Evolutionary conservation across 2,113 vertebrate genomes (phyloP).

Genomic region (Sturnira hondurensis): DNA sequence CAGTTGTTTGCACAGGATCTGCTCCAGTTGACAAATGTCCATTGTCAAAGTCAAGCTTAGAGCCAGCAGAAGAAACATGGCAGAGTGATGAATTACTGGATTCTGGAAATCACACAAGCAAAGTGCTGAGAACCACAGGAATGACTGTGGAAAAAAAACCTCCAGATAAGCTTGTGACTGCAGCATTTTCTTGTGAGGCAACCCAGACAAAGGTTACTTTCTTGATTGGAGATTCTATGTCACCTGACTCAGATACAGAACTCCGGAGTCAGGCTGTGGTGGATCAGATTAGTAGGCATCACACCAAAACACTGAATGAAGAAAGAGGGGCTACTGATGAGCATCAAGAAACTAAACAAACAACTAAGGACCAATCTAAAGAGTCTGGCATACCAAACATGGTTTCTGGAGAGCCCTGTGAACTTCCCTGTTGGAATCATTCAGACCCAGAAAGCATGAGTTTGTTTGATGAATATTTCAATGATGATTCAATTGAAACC

Average conservation of each 20-base stretch:
- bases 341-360: constrained; percentile 79
- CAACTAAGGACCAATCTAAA: constrained; percentile 88
- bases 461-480: constrained; percentile 92
- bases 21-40: constrained; percentile 78
- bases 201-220: constrained; percentile 93
- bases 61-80: constrained; percentile 61
- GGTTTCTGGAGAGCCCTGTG: constrained; percentile 80
- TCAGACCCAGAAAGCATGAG: constrained; percentile 83
- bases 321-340: constrained; percentile 73
- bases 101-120: constrained; percentile 58
- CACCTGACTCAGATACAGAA: constrained; percentile 96
- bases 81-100: constrained; percentile 66
- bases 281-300: constrained; percentile 87
- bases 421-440: constrained; percentile 84
- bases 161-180: constrained; percentile 86
- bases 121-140: constrained; percentile 73
- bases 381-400: constrained; percentile 76
- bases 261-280: constrained; percentile 86
- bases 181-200: constrained; percentile 70
- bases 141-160: constrained; percentile 90
- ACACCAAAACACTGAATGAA: constrained; percentile 83
- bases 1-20: constrained; percentile 82
- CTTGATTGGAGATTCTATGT: constrained; percentile 97
- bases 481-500: constrained; percentile 87
- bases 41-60: constrained; percentile 67